Percentiles rank a stretch among this genome's conserved stretches.
phyloP scores from a whole-genome alignment of 2,888 invertebrate genomes.

The Lasius fuliginosus region DNA sequence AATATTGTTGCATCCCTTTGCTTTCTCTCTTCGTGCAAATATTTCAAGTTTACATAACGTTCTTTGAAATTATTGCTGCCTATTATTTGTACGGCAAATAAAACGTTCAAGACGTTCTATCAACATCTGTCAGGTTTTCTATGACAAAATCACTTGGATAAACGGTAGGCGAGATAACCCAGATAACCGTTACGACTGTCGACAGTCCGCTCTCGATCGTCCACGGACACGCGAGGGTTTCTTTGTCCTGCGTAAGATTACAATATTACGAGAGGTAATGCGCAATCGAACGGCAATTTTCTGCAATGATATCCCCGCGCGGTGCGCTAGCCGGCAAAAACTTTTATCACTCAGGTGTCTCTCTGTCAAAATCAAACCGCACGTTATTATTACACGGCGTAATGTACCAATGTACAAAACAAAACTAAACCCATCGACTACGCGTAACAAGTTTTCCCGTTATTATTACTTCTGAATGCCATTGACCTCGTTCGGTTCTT shows the following conservation, averaged over 20 bases:
- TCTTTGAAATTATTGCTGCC: neutral
- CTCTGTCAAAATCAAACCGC: slow-evolving; percentile 70
- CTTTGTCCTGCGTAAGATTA: slow-evolving; percentile 69
- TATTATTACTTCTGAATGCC: slow-evolving; percentile 43
- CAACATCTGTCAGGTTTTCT: slow-evolving; percentile 30
- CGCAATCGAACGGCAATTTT: slow-evolving; percentile 64
- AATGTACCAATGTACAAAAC: slow-evolving; percentile 14
- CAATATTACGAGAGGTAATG: slow-evolving; percentile 65
- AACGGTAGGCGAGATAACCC: slow-evolving; percentile 52
- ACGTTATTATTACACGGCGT: slow-evolving; percentile 33
- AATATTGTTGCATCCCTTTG: neutral
- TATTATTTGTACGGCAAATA: neutral
- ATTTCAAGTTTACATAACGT: neutral
- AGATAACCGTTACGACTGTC: slow-evolving; percentile 59
- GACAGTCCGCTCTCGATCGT: slow-evolving; percentile 69
- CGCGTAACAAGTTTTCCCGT: slow-evolving; percentile 50
- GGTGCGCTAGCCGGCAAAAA: slow-evolving; percentile 46
- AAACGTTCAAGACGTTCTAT: slow-evolving; percentile 8
- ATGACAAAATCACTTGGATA: slow-evolving; percentile 46
- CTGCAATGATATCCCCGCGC: slow-evolving; percentile 60
- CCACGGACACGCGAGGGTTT: slow-evolving; percentile 64
- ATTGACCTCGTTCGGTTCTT: slow-evolving; percentile 38
- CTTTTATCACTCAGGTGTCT: slow-evolving; percentile 65
- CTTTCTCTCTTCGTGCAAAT: neutral
- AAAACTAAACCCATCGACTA: slow-evolving; percentile 38